Evolutionary conservation across 1,140 invertebrate genomes (phyloP), one percentile per base, ranked within the genome.

Genomic region (Hestina assimilis): DNA sequence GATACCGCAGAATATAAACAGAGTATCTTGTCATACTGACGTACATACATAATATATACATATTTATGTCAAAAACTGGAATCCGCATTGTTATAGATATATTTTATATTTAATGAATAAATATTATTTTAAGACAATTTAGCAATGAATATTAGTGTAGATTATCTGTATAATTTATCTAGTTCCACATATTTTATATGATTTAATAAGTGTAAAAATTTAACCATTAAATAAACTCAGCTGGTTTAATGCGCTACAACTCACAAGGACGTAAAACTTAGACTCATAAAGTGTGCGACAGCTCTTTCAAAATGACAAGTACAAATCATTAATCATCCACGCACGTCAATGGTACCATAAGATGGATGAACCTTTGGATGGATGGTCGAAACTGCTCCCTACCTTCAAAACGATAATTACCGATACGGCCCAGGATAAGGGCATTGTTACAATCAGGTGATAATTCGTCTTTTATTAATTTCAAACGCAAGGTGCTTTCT

Each of bases 401-500:
- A 50, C 59, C 60, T 55, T 59, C 61, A 53, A 65, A 61, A 62
- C 53, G 45, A 67, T 71, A 64, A 71, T 71, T 71, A 71, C 61
- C 55, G 51, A 63, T 53, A 62, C 59, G 52, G 43, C 38, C 29
- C 52, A 42, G 41, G 54, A 63, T 57, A 63, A 61, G 45, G 51
- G 46, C 55, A 59, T 69, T 69, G 59, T 69, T 64, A 51, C 20
- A 68, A 66, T 72, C 62, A 72, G 69, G 64, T 72, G 72, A 61
- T 75, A 69, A 75, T 75, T 69, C 56, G 48, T 59, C 59, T 55
- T 45, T 72, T 69, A 69, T 75, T 63, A 70, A 64, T 66, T 67
- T 55, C 48, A 8, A 52, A 48, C 20, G 31, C 53, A 56, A 47
- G 40, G 51, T 45, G 51, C 26, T 33, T 45, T 43, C 26, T 17